Conservation (phyloP, 2,113 vertebrate species). For the Calidris pugnax region DNA sequence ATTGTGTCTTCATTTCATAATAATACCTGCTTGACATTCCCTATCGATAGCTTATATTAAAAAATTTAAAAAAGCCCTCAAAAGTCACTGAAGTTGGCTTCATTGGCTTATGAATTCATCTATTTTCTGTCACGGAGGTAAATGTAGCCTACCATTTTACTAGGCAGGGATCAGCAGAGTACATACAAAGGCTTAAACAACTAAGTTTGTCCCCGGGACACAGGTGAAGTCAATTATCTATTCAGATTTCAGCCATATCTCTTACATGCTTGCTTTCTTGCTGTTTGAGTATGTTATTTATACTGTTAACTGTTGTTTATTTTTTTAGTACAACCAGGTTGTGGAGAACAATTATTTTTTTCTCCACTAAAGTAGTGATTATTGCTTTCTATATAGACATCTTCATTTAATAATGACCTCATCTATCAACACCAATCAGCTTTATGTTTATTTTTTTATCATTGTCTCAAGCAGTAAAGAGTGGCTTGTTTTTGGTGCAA, state of each 20-base stretch:
- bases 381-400: neutral
- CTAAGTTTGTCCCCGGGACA: neutral
- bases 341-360: neutral
- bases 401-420: neutral
- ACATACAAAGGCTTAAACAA: neutral
- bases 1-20: neutral
- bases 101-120: neutral
- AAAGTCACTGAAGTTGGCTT: neutral
- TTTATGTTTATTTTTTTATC: neutral
- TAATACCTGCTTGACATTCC: neutral
- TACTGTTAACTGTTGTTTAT: neutral
- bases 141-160: neutral
- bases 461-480: neutral
- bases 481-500: neutral
- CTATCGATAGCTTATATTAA: neutral
- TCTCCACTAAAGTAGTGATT: neutral
- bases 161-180: neutral
- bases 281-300: neutral
- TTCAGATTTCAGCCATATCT: neutral
- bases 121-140: neutral
- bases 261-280: neutral
- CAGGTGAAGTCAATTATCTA: neutral
- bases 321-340: neutral
- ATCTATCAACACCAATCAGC: neutral
- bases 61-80: neutral